Percentiles rank a stretch among this genome's conserved stretches.
These are phyloP conservation scores for Periparus ater DNA, from an alignment of 2,797 vertebrate species.

Conservation along the genomic window DNA sequence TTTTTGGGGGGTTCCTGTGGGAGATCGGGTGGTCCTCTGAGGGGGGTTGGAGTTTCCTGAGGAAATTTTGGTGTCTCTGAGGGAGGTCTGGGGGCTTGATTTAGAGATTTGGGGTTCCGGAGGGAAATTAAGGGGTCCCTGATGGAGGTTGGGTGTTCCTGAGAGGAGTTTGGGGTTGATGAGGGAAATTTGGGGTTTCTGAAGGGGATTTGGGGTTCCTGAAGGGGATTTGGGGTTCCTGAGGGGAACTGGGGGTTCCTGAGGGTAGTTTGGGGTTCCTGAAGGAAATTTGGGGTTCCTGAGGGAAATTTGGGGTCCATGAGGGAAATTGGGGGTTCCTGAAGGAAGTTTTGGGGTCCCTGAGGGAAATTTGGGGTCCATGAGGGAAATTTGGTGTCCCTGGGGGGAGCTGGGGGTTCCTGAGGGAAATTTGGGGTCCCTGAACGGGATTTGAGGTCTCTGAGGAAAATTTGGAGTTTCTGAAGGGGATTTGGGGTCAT, in stretches of 20 bases:
- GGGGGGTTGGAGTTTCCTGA: neutral
- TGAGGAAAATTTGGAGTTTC: too few relatives aligned
- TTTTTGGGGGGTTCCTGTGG: neutral
- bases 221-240: neutral
- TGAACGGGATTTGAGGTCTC: too few relatives aligned
- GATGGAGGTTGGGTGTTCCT: neutral
- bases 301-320: neutral
- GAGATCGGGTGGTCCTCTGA: neutral
- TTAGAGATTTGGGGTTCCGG: neutral
- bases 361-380: rapidly evolving
- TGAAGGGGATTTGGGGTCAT: too few relatives aligned
- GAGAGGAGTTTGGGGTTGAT: too few relatives aligned
- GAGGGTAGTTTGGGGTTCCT: neutral
- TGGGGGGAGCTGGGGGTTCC: too few relatives aligned
- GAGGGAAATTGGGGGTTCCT: too few relatives aligned
- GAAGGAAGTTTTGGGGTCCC: too few relatives aligned
- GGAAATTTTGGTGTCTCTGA: neutral
- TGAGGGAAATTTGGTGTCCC: neutral
- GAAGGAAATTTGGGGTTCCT: too few relatives aligned
- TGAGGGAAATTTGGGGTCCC: too few relatives aligned
- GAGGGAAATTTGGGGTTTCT: too few relatives aligned
- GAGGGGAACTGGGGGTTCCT: neutral
- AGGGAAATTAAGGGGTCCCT: too few relatives aligned
- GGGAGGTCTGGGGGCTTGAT: neutral
- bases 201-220: neutral